Base-by-base conservation (phyloP, 2,797 vertebrate genomes). In the Rhinichthys osculus region DNA sequence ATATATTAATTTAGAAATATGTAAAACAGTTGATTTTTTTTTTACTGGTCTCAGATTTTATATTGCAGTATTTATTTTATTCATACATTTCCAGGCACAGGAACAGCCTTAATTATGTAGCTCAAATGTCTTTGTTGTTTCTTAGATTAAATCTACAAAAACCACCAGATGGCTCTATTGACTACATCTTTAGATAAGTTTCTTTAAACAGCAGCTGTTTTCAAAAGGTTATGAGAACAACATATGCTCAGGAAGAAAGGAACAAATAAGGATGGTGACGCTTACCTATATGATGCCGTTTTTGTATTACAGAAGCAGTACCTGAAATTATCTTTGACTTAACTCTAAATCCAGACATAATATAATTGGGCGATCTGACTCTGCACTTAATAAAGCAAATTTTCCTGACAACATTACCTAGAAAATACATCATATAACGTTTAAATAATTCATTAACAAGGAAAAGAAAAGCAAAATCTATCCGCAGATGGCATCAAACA, bases 171-270 rank as follows among this genome's bases (percentile, higher is more conserved):
- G 74, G 74, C 64, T 84, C 47, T 71, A 59, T 47, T 78, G 66
- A 71, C 74, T 85, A 11, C 44, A 54, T 85, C 44, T 57, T 30
- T 85, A 78, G 38, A 78, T 44, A 59, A 42, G 73, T 50, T 84
- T 84, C 33, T 84, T 84, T 77, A 78, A 54, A 85, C 66, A 84
- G 44, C 82, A 84, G 44, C 73, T 78, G 73, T 54, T 84, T 84
- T 69, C 59, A 78, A 19, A n/a, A 78, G 50, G 76, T 85, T 78
- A 57, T 57, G 67, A 35, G 50, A 85, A 85, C n/a, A 85, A 59
- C 83, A 71, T 47, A 78, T 78, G 66, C 27, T 71, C 66, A 59
- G 50, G 5, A 85, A 85, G 67, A 13, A 50, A n/a, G 5, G 59
- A 62, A 57, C 40, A 77, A 69, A 79, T 62, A 44, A 79, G 21